Evolutionary conservation across 2,113 vertebrate genomes (phyloP).

Genomic region (Calyptomena viridis): DNA sequence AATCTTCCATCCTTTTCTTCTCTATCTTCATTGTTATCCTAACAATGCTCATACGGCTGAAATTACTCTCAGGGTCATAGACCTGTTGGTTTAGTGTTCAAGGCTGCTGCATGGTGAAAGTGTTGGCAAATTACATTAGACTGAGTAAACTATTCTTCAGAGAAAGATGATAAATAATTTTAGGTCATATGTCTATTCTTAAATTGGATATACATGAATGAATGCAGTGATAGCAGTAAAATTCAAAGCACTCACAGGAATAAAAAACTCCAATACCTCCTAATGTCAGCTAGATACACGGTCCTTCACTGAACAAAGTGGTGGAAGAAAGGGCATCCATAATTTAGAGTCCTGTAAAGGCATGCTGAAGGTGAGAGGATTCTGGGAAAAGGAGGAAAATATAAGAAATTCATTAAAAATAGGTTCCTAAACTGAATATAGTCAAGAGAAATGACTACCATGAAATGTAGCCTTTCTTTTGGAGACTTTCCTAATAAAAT

Average conservation of each 20-base stretch:
- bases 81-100: background rate
- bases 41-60: background rate
- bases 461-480: background rate
- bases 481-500: background rate
- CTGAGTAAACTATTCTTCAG: slow-evolving; percentile 14
- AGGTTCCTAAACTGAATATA: background rate
- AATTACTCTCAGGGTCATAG: background rate
- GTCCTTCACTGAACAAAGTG: background rate
- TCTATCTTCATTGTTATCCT: background rate
- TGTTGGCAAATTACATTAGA: background rate
- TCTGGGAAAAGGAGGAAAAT: background rate
- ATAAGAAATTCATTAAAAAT: background rate
- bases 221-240: background rate
- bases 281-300: slow-evolving; percentile 32
- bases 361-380: background rate
- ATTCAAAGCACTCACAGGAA: background rate
- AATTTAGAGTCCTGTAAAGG: background rate
- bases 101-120: background rate
- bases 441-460: background rate
- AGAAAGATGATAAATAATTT: background rate
- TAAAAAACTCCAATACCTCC: slow-evolving; percentile 64
- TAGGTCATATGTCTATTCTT: background rate
- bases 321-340: background rate
- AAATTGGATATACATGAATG: background rate
- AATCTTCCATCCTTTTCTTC: background rate